A percentile compares a stretch with the other conserved stretches of the same genome.
phyloP scores from a whole-genome alignment of 2,888 invertebrate species.

The Pristionchus maxplancki region DNA sequence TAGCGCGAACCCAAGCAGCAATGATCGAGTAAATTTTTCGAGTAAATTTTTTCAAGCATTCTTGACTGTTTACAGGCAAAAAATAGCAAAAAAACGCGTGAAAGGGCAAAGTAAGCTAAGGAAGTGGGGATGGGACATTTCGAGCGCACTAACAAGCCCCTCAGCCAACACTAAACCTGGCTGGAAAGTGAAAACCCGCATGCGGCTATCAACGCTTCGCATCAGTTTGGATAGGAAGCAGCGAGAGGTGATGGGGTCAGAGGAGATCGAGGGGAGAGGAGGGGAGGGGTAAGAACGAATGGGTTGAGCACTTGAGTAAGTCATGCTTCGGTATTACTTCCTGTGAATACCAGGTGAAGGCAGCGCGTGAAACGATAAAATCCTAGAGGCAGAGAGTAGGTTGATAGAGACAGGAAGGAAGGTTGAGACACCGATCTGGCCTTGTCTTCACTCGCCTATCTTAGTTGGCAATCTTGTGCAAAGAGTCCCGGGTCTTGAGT shows the following conservation, averaged over 20 bases:
- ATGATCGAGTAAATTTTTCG: no score
- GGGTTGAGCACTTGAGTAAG: no score
- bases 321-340: no score
- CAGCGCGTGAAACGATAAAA: no score
- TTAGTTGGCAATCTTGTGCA: conserved; percentile 15
- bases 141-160: background rate
- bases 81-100: no score
- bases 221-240: conserved; percentile 38
- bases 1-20: no score
- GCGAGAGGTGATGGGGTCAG: conserved; percentile 17
- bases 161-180: background rate
- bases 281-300: background rate
- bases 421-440: conserved; percentile 32
- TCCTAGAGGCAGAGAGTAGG: no score
- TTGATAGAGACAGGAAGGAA: background rate
- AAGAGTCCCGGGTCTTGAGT: conserved; percentile 12
- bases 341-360: no score
- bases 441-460: conserved; percentile 25
- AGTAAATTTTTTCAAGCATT: no score
- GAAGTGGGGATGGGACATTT: no score
- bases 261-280: background rate
- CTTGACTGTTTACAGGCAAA: no score
- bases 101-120: no score
- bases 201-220: background rate
- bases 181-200: background rate